Percentiles rank a stretch among this genome's conserved stretches.
phyloP scores from a whole-genome alignment of 2,888 invertebrate species.

The Actias luna region DNA sequence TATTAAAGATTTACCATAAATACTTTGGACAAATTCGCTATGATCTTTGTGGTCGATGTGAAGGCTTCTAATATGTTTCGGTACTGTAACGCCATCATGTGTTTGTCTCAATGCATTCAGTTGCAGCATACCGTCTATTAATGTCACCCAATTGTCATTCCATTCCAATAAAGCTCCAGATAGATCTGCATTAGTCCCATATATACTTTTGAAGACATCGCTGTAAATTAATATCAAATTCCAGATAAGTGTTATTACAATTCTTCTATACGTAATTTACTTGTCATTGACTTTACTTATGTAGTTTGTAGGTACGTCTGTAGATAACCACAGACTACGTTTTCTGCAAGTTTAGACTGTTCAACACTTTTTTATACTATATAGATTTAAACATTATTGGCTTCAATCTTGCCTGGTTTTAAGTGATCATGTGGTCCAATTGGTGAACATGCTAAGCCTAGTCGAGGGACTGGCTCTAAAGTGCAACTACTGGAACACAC shows the following conservation, averaged over 20 bases:
- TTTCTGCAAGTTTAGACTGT: neutral
- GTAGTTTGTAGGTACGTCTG: neutral
- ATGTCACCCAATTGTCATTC: slow-evolving; percentile 86
- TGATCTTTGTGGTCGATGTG: slow-evolving; percentile 43
- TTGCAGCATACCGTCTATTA: slow-evolving; percentile 91
- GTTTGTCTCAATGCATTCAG: slow-evolving; percentile 83
- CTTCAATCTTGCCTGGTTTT: no score
- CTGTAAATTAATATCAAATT: slow-evolving; percentile 22
- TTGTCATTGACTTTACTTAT: neutral
- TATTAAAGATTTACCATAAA: slow-evolving; percentile 26
- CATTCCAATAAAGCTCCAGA: slow-evolving; percentile 13
- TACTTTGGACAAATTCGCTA: slow-evolving; percentile 12
- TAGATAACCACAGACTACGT: neutral
- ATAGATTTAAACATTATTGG: no score
- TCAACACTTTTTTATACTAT: no score
- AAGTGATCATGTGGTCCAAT: no score
- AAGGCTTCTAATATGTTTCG: slow-evolving; percentile 63
- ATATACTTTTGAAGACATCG: slow-evolving; percentile 15
- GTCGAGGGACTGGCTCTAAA: no score
- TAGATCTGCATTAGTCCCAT: slow-evolving; percentile 1
- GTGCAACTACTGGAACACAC: no score
- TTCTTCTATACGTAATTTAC: neutral
- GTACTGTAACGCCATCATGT: slow-evolving; percentile 82
- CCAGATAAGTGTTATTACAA: neutral
- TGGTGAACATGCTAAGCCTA: no score